Evolutionary conservation across 1,140 invertebrate genomes (phyloP).

Genomic region (Vollenhovia emeryi): DNA sequence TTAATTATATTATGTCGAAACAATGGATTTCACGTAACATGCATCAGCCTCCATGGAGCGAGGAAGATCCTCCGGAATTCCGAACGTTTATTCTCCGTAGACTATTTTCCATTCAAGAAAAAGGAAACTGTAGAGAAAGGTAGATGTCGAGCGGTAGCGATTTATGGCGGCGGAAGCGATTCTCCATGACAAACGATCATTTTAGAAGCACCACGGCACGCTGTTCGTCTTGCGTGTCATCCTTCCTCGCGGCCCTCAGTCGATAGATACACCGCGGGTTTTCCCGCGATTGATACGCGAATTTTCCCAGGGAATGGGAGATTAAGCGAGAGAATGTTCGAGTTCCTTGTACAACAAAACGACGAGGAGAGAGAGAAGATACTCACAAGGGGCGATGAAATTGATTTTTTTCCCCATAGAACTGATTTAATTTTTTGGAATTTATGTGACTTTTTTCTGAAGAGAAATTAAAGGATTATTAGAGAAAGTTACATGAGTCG

Average conservation of each 20-base stretch:
- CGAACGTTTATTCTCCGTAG: background rate
- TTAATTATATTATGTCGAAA: background rate
- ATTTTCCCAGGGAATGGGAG: conserved; percentile 4
- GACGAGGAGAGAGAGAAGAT: background rate
- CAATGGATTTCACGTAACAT: background rate
- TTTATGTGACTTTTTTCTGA: background rate
- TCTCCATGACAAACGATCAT: conserved; percentile 22
- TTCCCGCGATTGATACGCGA: conserved; percentile 13
- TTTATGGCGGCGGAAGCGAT: conserved; percentile 12
- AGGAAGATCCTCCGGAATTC: background rate
- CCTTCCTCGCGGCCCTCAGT: background rate
- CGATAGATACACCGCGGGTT: conserved; percentile 27
- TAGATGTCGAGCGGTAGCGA: conserved; percentile 4
- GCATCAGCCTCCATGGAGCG: background rate
- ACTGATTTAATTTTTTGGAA: background rate
- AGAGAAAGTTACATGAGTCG: background rate
- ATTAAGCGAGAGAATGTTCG: background rate
- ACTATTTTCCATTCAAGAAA: conserved; percentile 17
- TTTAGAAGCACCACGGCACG: background rate
- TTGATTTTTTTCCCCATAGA: background rate
- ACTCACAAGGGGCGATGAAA: background rate
- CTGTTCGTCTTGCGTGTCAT: conserved; percentile 19
- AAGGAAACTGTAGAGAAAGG: background rate
- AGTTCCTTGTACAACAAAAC: background rate
- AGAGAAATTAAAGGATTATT: background rate